Evolutionary conservation across 2,797 vertebrate species (phyloP), one percentile per base, ranked within the genome.

Genomic region (Lacerta viridis): DNA sequence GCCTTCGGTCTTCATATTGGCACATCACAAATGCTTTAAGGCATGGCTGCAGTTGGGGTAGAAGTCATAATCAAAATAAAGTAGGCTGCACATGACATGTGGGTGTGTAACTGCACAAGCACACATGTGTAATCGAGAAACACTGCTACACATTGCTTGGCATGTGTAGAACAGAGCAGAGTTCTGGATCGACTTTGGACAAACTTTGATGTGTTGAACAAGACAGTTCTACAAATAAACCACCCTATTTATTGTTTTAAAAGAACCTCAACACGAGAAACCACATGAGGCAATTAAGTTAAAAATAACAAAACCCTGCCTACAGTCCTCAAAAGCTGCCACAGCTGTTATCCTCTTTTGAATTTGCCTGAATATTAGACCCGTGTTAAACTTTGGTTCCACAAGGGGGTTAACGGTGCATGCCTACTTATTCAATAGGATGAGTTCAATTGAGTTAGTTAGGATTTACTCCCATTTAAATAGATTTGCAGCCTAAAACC

Each of bases 71-170:
- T 87, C 72, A 88, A 91, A 91, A 86, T 5, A 83, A 88, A 88
- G 39, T 33, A 78, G n/a, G 50, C 68, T 92, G 15, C 29, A 83
- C 87, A 84, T 50, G 84, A 71, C 85, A 91, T 87, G 88, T 55
- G 15, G 50, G 13, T 15, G 13, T 55, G 50, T 55, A 55, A 55
- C 50, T 55, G 50, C 50, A 55, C 13, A 55, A 55, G 3, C 50
- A 55, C 3, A 15, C 13, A 0, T 55, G 50, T 55, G 50, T 55
- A 55, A 55, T 15, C 1, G 3, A 68, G 15, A 20, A 68, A 79
- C 23, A 27, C 33, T n/a, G n/a, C n/a, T n/a, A n/a, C n/a, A n/a
- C n/a, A n/a, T 50, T 78, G 18, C 15, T 25, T 15, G n/a, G 20
- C 33, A 36, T 61, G 13, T 76, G 50, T 69, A 29, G 71, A 71